phyloP scores from a whole-genome alignment of 2,113 vertebrate species.

The Percopsis transmontana region DNA sequence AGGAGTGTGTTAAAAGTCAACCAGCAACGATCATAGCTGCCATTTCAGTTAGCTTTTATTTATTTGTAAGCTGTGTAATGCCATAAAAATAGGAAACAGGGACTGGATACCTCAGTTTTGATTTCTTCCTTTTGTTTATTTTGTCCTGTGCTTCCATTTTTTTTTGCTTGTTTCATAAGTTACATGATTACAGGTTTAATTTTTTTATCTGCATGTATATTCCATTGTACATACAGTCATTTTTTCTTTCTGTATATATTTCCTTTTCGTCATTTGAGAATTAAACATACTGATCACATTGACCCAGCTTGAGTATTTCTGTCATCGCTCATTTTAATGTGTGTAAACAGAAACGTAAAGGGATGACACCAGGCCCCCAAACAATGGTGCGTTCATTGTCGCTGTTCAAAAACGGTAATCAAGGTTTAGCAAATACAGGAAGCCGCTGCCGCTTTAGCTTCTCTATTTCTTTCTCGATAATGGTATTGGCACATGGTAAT shows the following conservation, averaged over 20 bases:
- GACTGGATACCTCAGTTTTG: constrained; percentile 61
- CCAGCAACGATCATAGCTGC: background rate
- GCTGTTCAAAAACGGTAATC: too few species aligned
- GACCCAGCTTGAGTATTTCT: constrained; percentile 14
- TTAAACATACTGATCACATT: constrained; percentile 85
- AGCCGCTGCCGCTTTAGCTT: too few species aligned
- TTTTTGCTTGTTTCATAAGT: constrained; percentile 63
- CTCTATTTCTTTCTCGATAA: too few species aligned
- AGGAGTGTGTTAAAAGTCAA: constrained; percentile 3
- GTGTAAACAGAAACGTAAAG: too few species aligned
- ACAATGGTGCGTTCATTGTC: too few species aligned
- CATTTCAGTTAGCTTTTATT: constrained; percentile 38
- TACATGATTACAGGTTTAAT: constrained; percentile 57
- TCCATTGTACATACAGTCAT: constrained; percentile 91
- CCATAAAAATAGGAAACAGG: constrained; percentile 46
- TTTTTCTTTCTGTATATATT: constrained; percentile 90
- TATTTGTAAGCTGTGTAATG: constrained; percentile 54
- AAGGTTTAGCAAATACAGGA: too few species aligned
- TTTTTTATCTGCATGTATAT: constrained; percentile 88
- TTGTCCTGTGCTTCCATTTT: constrained; percentile 60
- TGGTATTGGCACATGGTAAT: too few species aligned
- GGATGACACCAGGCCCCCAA: too few species aligned
- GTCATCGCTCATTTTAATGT: background rate
- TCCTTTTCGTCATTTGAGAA: constrained; percentile 87
- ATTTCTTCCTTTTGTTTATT: constrained; percentile 12